Evolutionary conservation across 1,140 invertebrate genomes (phyloP).

Genomic region (Papilio helenus): DNA sequence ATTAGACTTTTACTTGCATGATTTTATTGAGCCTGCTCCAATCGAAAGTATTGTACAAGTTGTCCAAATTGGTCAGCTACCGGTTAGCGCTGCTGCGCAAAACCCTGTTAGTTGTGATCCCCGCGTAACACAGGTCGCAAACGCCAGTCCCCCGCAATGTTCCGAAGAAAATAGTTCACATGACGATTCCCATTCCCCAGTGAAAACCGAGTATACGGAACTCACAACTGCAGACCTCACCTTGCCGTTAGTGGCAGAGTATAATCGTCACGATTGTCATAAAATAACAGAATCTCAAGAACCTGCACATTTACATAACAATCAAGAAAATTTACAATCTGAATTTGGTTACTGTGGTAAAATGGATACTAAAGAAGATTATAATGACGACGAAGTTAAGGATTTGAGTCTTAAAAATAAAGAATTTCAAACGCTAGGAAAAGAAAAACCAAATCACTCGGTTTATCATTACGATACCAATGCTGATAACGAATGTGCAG

Average conservation of each 20-base stretch:
- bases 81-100: conserved; percentile 77
- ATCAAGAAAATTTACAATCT: conserved; percentile 62
- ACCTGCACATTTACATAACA: conserved; percentile 48
- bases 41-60: conserved; percentile 68
- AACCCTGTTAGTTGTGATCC: conserved; percentile 78
- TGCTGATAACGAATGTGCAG: conserved; percentile 42
- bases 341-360: conserved; percentile 64
- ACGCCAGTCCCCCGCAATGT: conserved; percentile 74
- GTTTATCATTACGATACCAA: conserved; percentile 62
- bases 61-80: conserved; percentile 78
- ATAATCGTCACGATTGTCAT: conserved; percentile 55
- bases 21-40: conserved; percentile 65
- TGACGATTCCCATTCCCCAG: conserved; percentile 61
- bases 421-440: conserved; percentile 49
- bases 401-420: conserved; percentile 49
- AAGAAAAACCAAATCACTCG: conserved; percentile 54
- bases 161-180: conserved; percentile 67
- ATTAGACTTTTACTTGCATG: conserved; percentile 58
- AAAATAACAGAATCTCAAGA: conserved; percentile 52
- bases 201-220: conserved; percentile 77
- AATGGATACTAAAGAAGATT: conserved; percentile 60
- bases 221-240: conserved; percentile 74
- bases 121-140: conserved; percentile 73
- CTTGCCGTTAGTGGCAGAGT: conserved; percentile 65
- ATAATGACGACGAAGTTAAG: conserved; percentile 55